Conservation (phyloP, 2,888 invertebrate genomes). For the Stenichneumon culpator region DNA sequence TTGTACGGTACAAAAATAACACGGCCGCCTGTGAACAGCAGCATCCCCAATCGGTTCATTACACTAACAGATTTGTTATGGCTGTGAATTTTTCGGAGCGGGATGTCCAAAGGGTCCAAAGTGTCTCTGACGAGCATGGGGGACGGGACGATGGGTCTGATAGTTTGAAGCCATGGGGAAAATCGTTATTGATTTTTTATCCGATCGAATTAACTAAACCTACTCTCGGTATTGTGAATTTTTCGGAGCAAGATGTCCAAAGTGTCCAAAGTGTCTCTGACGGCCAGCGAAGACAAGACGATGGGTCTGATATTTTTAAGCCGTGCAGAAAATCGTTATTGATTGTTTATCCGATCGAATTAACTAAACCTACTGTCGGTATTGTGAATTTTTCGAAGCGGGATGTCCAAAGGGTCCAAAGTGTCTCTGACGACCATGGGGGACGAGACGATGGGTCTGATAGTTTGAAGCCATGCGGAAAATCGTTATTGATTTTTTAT, state of each 20-base stretch:
- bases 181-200: constrained; percentile 55
- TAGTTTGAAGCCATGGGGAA: constrained; percentile 27
- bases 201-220: constrained; percentile 27
- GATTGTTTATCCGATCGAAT: constrained; percentile 52
- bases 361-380: constrained; percentile 17
- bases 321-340: constrained; percentile 46
- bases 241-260: constrained; percentile 41
- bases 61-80: constrained; percentile 44
- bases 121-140: constrained; percentile 32
- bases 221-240: constrained; percentile 5
- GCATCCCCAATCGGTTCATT: constrained; percentile 53
- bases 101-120: constrained; percentile 38
- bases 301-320: constrained; percentile 13
- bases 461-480: constrained; percentile 23
- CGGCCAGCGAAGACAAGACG: background rate
- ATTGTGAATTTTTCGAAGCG: constrained; percentile 38
- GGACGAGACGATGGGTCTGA: background rate
- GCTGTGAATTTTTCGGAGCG: constrained; percentile 45
- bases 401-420: constrained; percentile 29
- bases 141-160: background rate
- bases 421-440: constrained; percentile 34
- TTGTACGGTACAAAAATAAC: constrained; percentile 63
- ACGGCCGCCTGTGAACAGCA: constrained; percentile 26
- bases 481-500: constrained; percentile 55
- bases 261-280: constrained; percentile 31